A percentile compares a stretch with the other conserved stretches of the same genome.
Conservation (phyloP, 2,113 vertebrate species). For the Leptocoma aspasia region DNA sequence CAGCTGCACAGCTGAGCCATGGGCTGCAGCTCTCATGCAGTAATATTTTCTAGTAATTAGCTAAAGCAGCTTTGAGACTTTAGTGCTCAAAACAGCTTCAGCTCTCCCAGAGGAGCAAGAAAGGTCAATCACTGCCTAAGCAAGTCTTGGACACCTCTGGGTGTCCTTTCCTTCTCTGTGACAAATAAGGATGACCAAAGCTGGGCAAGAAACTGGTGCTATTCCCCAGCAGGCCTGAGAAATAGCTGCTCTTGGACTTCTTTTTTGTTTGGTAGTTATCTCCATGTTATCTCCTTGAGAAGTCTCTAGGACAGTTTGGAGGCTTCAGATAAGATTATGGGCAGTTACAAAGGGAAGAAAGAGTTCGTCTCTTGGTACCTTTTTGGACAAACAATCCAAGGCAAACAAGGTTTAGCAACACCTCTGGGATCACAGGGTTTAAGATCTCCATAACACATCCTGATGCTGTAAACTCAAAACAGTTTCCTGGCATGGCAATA, state of each 20-base stretch:
- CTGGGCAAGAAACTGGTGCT: background rate
- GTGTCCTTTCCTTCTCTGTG: background rate
- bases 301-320: background rate
- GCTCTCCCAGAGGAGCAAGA: background rate
- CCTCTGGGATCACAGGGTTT: background rate
- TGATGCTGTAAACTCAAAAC: background rate
- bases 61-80: background rate
- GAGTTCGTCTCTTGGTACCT: background rate
- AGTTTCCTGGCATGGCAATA: background rate
- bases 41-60: background rate
- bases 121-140: background rate
- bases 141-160: background rate
- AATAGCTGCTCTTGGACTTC: background rate
- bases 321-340: constrained; percentile 17
- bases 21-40: background rate
- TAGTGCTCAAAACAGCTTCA: background rate
- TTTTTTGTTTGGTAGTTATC: background rate
- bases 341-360: background rate
- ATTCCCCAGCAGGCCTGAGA: background rate
- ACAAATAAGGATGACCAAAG: background rate
- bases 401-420: constrained; percentile 10
- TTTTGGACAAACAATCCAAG: background rate
- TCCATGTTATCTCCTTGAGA: background rate
- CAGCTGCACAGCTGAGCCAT: background rate
- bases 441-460: background rate